These are phyloP conservation scores for Epinephelus lanceolatus DNA, from an alignment of 2,113 vertebrate genomes.

Conservation along the genomic window DNA sequence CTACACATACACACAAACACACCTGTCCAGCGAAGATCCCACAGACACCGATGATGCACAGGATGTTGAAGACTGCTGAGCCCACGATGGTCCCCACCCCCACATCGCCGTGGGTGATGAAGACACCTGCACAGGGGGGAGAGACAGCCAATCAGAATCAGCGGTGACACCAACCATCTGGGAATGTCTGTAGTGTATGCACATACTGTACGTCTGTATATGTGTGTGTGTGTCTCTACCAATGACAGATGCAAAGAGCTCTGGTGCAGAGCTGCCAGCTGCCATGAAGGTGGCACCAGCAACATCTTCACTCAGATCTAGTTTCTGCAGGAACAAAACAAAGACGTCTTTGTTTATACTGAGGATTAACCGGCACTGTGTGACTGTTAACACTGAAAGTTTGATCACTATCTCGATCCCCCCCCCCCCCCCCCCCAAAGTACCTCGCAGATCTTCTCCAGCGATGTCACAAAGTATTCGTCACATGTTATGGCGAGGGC, in stretches of 20 bases:
- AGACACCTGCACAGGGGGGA: constrained; percentile 88
- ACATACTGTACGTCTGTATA: background rate
- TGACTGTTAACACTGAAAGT: background rate
- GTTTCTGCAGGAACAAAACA: constrained; percentile 84
- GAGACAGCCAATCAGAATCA: constrained; percentile 58
- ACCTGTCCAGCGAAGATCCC: constrained; percentile 98
- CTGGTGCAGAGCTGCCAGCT: constrained; percentile 97
- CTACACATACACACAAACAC: constrained; percentile 81
- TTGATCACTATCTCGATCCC: background rate
- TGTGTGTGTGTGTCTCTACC: constrained; percentile 80
- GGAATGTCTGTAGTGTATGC: constrained; percentile 9
- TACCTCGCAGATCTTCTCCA: constrained; percentile 99
- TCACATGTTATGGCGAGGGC: constrained; percentile 97
- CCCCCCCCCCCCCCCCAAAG: background rate
- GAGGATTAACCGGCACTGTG: background rate
- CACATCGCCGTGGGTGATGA: constrained; percentile 97
- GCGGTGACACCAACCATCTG: constrained; percentile 54
- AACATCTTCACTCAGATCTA: constrained; percentile 97
- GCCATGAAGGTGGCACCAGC: constrained; percentile 99
- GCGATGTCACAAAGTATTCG: constrained; percentile 96
- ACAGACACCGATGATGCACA: constrained; percentile 97
- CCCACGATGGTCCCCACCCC: constrained; percentile 98
- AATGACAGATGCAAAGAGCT: constrained; percentile 97
- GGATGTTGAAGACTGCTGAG: constrained; percentile 98
- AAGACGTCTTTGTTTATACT: background rate